Base-by-base conservation (phyloP, 2,888 invertebrate species). In the Kuschelorhynchus macadamiae region DNA sequence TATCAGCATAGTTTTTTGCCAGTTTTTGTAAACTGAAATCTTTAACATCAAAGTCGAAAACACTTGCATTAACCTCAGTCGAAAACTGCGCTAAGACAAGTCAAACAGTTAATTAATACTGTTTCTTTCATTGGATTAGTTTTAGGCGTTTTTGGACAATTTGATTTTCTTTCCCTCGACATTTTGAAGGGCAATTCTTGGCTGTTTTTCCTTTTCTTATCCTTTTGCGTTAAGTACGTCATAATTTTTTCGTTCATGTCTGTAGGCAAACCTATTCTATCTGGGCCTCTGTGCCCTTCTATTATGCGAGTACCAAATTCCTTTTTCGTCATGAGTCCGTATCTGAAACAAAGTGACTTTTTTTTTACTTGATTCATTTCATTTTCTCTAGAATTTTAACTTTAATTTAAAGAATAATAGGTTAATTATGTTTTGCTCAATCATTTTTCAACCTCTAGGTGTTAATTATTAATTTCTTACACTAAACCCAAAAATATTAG, bases 301-400 rank as follows among this genome's bases (percentile, higher is more conserved):
- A 82, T 59, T 0, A 74, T 78, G 21, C 79, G 75, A 20, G 75
- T 72, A 55, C 85, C 80, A 77, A 93, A 88, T 70, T 91, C 90
- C 52, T 86, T 87, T 8, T 89, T 87, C 9, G 85, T 84, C 86
- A 93, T 88, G 49, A 91, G 81, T 68, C 91, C 85, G 76, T 91
- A 92, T 7, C 92, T 86, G 12, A 89, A 89, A 71, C 14, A 17
- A n/a, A 12, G 12, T 41, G 12, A 46, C 12, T 20, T 46, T 20
- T 4, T 41, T 5, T 20, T 18, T 18, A 16, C 46, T 18, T 9
- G 17, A 46, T 3, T 18, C 7, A 18, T 18, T 7, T 20, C n/a
- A n/a, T n/a, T n/a, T n/a, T n/a, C n/a, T n/a, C n/a, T n/a, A n/a
- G n/a, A n/a, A n/a, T n/a, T n/a, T n/a, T n/a, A n/a, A n/a, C n/a